Base-by-base conservation (phyloP, 2,888 invertebrate species). In the Meiosimyza platycephala region DNA sequence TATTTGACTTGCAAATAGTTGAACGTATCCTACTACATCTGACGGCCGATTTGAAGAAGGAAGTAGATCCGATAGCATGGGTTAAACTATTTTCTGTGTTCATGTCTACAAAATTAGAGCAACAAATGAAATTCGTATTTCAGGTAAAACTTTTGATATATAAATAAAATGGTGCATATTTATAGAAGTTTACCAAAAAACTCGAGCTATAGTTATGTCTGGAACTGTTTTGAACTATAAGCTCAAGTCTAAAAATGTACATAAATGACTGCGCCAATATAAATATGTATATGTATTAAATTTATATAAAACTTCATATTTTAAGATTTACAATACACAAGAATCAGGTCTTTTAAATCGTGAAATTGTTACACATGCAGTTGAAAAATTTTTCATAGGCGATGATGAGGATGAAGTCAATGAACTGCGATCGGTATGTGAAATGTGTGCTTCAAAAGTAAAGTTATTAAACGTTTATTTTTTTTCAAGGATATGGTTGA, bases 371-470 rank as follows among this genome's bases (percentile, higher is more conserved):
- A 92, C 92, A 47, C 74, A 79, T 76, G 83, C 85, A 15, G 81
- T 83, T 57, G 76, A 80, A 22, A 75, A 81, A 89, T 76, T 88
- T 89, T 64, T 91, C 89, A 80, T 75, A 1, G 85, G 84, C 7
- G 89, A 90, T 0, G 90, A 91, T 74, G 91, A 90, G 62, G 94
- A 94, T 74, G 94, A 94, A 78, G 91, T 93, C 63, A 93, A 92
- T 73, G 94, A 94, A 71, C 33, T 85, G 9, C 81, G 80, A 68
- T 79, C 81, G 72, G 85, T 85, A 74, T 33, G 76, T 69, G 0
- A 12, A n/a, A 6, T 28, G 11, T 7, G n/a, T 13, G 5, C 11
- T 47, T 16, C 13, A 13, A 13, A 16, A 12, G 52, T 40, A 64
- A 2, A 28, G 28, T 28, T 63, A 50, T 4, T 33, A 22, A 52